These are phyloP conservation scores for Dissostichus mawsoni DNA, from an alignment of 2,113 vertebrate genomes.

Conservation along the genomic window DNA sequence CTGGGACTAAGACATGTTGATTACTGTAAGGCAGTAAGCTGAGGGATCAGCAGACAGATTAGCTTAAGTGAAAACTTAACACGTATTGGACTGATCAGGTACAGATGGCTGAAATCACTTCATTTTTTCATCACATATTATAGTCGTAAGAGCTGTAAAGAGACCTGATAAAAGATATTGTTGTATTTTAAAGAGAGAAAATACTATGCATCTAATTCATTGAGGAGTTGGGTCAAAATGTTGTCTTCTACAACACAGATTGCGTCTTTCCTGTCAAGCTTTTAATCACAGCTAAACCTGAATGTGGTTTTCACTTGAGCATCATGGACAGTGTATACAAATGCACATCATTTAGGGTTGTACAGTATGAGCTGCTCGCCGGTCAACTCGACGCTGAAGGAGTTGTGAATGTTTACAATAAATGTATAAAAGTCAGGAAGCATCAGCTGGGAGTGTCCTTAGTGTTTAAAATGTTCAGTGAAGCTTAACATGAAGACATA, in stretches of 20 bases:
- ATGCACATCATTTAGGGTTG: not conserved
- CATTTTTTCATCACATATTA: not conserved
- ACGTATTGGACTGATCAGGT: not conserved
- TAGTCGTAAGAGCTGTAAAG: not conserved
- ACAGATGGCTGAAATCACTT: slow-evolving; percentile 14
- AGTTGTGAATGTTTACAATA: slow-evolving; percentile 20
- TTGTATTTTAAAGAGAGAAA: not conserved
- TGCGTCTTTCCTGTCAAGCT: not conserved
- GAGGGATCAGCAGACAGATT: slow-evolving; percentile 29
- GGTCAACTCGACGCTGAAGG: too few species aligned
- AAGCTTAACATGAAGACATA: slow-evolving; percentile 2
- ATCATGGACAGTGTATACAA: not conserved
- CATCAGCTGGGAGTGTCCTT: not conserved
- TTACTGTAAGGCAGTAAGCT: slow-evolving; percentile 28
- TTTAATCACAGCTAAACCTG: not conserved
- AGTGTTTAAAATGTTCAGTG: slow-evolving; percentile 14
- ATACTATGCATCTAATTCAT: not conserved
- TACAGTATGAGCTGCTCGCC: not conserved
- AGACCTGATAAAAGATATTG: slow-evolving; percentile 11
- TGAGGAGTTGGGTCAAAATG: not conserved
- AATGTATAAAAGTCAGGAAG: not conserved
- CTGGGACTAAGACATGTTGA: slow-evolving; percentile 25
- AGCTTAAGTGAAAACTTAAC: slow-evolving; percentile 25
- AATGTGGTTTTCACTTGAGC: not conserved
- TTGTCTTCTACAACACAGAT: not conserved